Percentiles rank a stretch among this genome's conserved stretches.
These are phyloP conservation scores for Campylomormyrus tamandua DNA, from an alignment of 2,113 vertebrate species.

Conservation along the genomic window DNA sequence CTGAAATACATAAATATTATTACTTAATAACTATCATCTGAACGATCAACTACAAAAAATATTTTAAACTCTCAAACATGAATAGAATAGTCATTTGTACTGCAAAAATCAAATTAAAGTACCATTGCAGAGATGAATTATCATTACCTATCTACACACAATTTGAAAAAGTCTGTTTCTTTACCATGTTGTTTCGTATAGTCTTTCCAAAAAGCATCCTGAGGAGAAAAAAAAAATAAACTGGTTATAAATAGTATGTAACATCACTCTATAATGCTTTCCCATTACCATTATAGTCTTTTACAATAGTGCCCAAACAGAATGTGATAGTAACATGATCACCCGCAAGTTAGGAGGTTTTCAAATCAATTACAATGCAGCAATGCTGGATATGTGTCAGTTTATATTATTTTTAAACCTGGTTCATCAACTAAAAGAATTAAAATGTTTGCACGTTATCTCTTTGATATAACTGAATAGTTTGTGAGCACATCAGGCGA, in stretches of 20 bases:
- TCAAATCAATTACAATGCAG: neutral
- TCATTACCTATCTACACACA: neutral
- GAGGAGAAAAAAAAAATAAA: neutral
- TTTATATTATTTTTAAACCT: neutral
- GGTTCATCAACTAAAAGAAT: neutral
- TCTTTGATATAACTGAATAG: neutral
- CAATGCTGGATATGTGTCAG: neutral
- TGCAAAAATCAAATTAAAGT: neutral
- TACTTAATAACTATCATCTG: neutral
- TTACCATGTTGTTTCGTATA: conserved; percentile 48
- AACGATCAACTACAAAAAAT: neutral
- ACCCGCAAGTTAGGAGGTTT: neutral
- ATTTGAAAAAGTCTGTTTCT: neutral
- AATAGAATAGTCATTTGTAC: neutral
- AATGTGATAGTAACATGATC: neutral
- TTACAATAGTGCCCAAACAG: neutral
- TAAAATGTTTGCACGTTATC: neutral
- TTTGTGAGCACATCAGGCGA: neutral
- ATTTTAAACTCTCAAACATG: neutral
- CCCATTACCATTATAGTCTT: neutral
- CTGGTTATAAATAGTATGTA: neutral
- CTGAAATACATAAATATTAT: neutral
- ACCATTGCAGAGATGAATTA: neutral
- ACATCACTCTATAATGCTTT: neutral
- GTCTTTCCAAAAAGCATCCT: conserved; percentile 36